Conservation (phyloP, 2,797 vertebrate genomes). For the Enteromius argenteus region DNA sequence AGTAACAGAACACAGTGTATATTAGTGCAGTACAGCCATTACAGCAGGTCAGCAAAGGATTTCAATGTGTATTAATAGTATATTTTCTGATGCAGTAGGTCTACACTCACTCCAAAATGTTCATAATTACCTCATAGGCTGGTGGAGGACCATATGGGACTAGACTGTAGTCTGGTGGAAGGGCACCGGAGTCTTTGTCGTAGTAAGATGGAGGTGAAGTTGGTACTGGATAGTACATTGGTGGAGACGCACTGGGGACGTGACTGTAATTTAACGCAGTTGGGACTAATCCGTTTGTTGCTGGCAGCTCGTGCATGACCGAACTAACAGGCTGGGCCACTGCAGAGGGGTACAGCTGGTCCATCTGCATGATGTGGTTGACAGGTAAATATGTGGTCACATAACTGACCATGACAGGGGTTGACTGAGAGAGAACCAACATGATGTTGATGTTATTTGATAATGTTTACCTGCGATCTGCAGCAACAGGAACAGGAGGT, state of each 20-base stretch:
- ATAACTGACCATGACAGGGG: not conserved
- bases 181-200: not conserved
- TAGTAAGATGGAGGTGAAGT: not conserved
- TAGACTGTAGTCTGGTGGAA: not conserved
- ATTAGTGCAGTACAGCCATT: not conserved
- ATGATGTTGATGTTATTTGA: not conserved
- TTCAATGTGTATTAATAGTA: not conserved
- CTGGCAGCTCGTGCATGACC: not conserved
- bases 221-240: not conserved
- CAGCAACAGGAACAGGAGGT: conserved; percentile 7
- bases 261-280: not conserved
- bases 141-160: not conserved
- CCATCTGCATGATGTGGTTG: not conserved
- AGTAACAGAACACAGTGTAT: not conserved
- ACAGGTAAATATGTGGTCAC: not conserved
- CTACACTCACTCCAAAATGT: not conserved
- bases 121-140: not conserved
- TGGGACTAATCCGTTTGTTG: not conserved
- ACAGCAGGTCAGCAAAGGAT: not conserved
- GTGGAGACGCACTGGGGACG: not conserved
- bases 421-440: not conserved
- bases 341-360: not conserved
- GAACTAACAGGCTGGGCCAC: not conserved
- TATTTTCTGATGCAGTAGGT: not conserved
- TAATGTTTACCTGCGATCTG: not conserved